Evolutionary conservation across 37 sponge, comb jelly and placozoan genomes (phyloP), one percentile per base, ranked within the genome.

Genomic region (Dysidea cf. avara): DNA sequence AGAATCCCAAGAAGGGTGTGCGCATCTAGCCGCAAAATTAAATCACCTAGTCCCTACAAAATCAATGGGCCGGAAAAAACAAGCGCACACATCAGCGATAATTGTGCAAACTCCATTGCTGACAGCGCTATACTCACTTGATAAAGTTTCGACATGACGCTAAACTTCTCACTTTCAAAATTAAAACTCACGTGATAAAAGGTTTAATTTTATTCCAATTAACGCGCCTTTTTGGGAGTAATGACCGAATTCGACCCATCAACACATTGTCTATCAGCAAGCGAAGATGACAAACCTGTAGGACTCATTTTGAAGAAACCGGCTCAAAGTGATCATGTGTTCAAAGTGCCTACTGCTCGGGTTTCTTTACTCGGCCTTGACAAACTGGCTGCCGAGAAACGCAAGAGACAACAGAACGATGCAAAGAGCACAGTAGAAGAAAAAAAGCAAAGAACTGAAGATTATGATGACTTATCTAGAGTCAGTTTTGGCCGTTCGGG

Each of bases 301-400:
- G 93, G 93, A 7, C 71, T 93, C 34, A 56, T 87, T 9, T 54
- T 79, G 39, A 79, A 85, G 66, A 74, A 82, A 38, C 55, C 37
- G 20, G 32, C 34, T 17, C 7, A 29, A 61, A 17, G 59, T 7
- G 71, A 72, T 26, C 48, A 66, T 40, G 75, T 73, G 16, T 87
- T 88, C 53, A 87, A 85, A 31, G 74, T 72, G 18, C 90, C 96
- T 1, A 37, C 39, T 5, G 76, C 87, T 13, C 39, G 61, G 52
- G 69, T 26, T 1, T 95, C 96, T 38, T 61, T 92, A 3, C 68
- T 96, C 25, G 96, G 96, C 0, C 60, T 96, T 2, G 92, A 96
- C 21, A 60, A 61, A 2, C 79, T 96, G 26, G 96, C 96, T 20
- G 54, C 61, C 25, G 56, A 79, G 64, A 96, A 92, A 49, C 53